Base-by-base conservation (phyloP, 1,140 invertebrate species). In the Anthonomus grandis region DNA sequence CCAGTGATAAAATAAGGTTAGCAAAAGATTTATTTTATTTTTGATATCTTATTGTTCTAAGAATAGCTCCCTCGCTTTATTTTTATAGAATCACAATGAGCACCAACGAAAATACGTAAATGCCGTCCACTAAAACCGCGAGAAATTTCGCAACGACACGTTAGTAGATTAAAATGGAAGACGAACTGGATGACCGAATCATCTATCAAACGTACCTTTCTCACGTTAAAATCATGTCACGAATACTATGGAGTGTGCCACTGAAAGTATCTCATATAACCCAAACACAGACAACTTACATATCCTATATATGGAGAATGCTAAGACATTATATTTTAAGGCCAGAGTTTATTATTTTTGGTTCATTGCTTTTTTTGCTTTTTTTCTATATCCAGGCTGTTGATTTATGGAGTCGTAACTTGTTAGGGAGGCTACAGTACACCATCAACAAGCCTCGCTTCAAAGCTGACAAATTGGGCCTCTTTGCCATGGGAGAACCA, bases 141-240 rank as follows among this genome's bases (percentile, higher is more conserved):
- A 50, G 17, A 17, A 48, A 17, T 21, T n/a, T 46, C 47, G 47
- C 31, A 22, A 58, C 34, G 12, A 53, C 36, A 54, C 41, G 23
- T 19, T 53, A n/a, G n/a, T n/a, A n/a, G 56, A 52, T 22, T 6
- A 51, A 44, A 66, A 92, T 92, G 89, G 89, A 92, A 82, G 89
- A 92, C 82, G 87, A 90, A 79, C 76, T 91, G 68, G 89, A 92
- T 76, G 89, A 91, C 68, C 85, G 83, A 80, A 83, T 91, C 64
- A 78, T 91, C 61, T 89, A 90, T 74, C 88, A 91, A 79, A 87
- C 87, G 36, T 91, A 89, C 75, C 68, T 88, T 59, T 86, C 88
- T 49, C 86, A 90, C 70, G 85, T 90, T 81, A 90, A 90, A 81
- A 78, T 91, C 50, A 73, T 91, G 60, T 89, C 89, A 10, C 84